phyloP scores from a whole-genome alignment of 2,888 invertebrate genomes.

The Apodemia zela region DNA sequence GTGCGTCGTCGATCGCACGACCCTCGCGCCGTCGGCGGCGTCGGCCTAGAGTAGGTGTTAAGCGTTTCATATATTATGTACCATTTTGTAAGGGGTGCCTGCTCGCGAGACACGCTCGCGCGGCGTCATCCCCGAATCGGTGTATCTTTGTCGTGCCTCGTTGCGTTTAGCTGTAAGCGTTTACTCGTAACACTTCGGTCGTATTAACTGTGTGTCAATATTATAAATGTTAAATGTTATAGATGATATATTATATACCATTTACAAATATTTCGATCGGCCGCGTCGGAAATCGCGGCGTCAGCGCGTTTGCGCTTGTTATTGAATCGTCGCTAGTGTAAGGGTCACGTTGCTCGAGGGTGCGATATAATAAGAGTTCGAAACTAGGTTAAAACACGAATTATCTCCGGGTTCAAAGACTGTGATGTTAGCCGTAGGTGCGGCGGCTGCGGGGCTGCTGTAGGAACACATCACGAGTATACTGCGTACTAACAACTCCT shows the following conservation, averaged over 20 bases:
- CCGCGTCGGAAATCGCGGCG: constrained; percentile 20
- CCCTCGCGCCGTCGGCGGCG: too few relatives aligned
- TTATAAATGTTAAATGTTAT: constrained; percentile 38
- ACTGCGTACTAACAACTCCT: background rate
- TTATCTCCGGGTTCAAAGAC: constrained; percentile 20
- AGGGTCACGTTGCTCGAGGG: constrained; percentile 1
- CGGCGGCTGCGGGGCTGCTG: background rate
- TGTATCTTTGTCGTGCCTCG: background rate
- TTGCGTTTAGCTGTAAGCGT: constrained; percentile 16
- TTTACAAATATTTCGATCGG: constrained; percentile 14
- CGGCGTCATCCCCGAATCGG: background rate
- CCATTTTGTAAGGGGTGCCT: background rate
- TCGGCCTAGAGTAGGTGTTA: constrained; percentile 9
- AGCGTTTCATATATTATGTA: background rate
- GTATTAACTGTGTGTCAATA: constrained; percentile 35
- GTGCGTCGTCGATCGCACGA: constrained; percentile 1
- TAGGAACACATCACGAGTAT: background rate
- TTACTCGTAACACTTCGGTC: constrained; percentile 26
- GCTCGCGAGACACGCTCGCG: background rate
- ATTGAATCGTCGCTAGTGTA: background rate
- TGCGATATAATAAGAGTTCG: constrained; percentile 17
- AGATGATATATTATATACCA: constrained; percentile 30
- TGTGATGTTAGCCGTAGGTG: constrained; percentile 23
- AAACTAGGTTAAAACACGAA: constrained; percentile 22
- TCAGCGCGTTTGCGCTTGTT: constrained; percentile 21